Evolutionary conservation across 2,888 invertebrate species (phyloP).

Genomic region (Macrosiphum euphorbiae): DNA sequence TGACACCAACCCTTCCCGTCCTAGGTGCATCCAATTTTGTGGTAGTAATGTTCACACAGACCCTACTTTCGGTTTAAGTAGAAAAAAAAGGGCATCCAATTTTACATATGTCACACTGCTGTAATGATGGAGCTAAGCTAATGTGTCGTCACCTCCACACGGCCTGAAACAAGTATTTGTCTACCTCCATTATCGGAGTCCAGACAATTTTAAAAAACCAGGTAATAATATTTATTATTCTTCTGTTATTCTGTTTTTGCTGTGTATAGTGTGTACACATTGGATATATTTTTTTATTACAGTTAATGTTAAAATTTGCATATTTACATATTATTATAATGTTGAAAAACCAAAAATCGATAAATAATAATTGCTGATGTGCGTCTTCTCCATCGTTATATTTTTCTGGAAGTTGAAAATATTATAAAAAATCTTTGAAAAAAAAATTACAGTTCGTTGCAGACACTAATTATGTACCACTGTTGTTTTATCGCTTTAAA

Average conservation of each 20-base stretch:
- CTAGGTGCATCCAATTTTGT: not conserved
- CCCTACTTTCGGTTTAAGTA: not conserved
- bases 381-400: not conserved
- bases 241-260: not conserved
- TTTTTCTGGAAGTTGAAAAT: not conserved
- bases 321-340: not conserved
- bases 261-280: not conserved
- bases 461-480: not conserved
- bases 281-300: not conserved
- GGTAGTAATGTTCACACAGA: not conserved
- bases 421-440: not conserved
- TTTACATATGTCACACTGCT: not conserved
- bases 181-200: not conserved
- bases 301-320: not conserved
- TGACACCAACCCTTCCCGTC: not conserved
- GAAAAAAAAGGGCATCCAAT: conserved; percentile 5
- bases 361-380: not conserved
- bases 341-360: not conserved
- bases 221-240: not conserved
- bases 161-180: not conserved
- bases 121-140: not conserved
- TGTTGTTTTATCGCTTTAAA: conserved; percentile 4
- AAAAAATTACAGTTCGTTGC: not conserved
- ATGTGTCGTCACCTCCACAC: not conserved
- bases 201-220: not conserved